A percentile compares a stretch with the other conserved stretches of the same genome.
These are phyloP conservation scores for Equus przewalskii DNA, from an alignment of 2,113 vertebrate genomes.

Conservation along the genomic window DNA sequence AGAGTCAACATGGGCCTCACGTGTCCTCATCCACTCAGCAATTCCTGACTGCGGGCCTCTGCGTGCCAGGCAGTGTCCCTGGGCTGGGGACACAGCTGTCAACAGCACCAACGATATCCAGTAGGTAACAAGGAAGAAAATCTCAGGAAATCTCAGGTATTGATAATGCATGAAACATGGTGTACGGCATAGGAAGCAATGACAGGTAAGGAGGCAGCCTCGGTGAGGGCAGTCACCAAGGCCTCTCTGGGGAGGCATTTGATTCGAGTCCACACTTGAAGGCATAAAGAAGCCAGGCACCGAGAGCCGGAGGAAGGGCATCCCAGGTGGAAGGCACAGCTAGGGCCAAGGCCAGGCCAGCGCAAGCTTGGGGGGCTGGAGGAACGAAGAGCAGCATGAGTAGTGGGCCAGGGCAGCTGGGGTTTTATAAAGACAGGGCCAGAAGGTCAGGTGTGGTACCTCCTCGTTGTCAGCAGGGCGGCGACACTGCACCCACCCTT, in stretches of 20 bases:
- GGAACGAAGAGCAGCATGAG: background rate
- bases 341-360: background rate
- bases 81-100: background rate
- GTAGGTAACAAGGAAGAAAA: background rate
- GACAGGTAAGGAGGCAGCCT: background rate
- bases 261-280: background rate
- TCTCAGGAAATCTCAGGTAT: background rate
- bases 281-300: background rate
- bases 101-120: background rate
- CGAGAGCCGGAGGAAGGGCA: background rate
- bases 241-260: background rate
- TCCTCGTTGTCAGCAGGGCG: background rate
- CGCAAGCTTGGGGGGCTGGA: background rate
- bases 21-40: fast-evolving
- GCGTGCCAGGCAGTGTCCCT: background rate
- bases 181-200: fast-evolving
- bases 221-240: fast-evolving
- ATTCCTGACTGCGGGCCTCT: background rate
- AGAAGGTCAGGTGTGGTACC: background rate
- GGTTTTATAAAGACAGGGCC: background rate
- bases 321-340: no score
- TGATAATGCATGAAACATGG: background rate
- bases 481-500: fast-evolving
- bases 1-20: background rate
- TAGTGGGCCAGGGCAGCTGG: background rate